These are phyloP conservation scores for Drosophila quadrilineata DNA, from an alignment of 1,140 invertebrate genomes.

Conservation along the genomic window DNA sequence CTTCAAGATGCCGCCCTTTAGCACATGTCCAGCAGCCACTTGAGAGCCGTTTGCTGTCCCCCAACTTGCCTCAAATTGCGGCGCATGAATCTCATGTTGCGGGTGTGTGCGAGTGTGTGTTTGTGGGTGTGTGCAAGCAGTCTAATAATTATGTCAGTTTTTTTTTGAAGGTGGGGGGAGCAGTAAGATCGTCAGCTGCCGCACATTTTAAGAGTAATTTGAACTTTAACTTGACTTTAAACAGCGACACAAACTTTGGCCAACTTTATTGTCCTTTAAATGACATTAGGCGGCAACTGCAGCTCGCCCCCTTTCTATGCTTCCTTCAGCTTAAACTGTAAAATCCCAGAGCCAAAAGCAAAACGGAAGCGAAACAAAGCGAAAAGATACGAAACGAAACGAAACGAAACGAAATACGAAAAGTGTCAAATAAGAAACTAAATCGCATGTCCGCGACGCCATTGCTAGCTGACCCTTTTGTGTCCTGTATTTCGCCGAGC, in stretches of 20 bases:
- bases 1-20: constrained; percentile 20
- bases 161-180: constrained; percentile 53
- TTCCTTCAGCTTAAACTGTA: constrained; percentile 1
- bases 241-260: constrained; percentile 27
- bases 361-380: constrained; percentile 38
- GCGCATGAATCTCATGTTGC: constrained; percentile 20
- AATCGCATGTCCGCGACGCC: constrained; percentile 64
- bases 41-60: constrained; percentile 27
- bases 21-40: constrained; percentile 57
- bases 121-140: constrained; percentile 33
- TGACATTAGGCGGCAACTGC: constrained; percentile 71
- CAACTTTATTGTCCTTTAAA: constrained; percentile 76
- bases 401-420: too few relatives aligned
- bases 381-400: too few relatives aligned
- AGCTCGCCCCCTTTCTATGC: constrained; percentile 15
- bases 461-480: constrained; percentile 37
- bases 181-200: constrained; percentile 41
- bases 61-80: constrained; percentile 34
- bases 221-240: constrained; percentile 78
- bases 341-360: background rate
- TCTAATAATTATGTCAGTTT: constrained; percentile 75
- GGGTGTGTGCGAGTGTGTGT: background rate
- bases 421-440: constrained; percentile 80
- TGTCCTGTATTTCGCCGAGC: constrained; percentile 22
- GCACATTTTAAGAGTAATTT: constrained; percentile 64